These are phyloP conservation scores for Cantharis flavilabris DNA, from an alignment of 2,888 invertebrate species.

Conservation along the genomic window DNA sequence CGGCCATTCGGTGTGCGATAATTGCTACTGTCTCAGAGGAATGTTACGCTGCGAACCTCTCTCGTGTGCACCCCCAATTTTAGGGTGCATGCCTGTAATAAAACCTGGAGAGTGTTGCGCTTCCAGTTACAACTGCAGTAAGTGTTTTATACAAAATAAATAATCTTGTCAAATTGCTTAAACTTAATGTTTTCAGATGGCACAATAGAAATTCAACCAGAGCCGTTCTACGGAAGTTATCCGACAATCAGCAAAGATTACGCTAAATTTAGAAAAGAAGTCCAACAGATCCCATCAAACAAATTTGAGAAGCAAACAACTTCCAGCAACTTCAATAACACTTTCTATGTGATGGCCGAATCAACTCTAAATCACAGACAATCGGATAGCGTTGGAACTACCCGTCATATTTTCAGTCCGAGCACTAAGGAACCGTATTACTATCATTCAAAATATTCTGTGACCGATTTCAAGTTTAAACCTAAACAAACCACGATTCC, in stretches of 20 bases:
- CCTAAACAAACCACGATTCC: constrained; percentile 30
- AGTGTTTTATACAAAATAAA: constrained; percentile 46
- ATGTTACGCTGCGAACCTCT: constrained; percentile 74
- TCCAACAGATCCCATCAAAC: constrained; percentile 33
- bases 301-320: constrained; percentile 16
- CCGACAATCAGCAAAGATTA: constrained; percentile 61
- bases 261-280: constrained; percentile 59
- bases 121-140: constrained; percentile 80
- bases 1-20: constrained; percentile 69
- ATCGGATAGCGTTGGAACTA: constrained; percentile 44
- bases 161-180: neutral
- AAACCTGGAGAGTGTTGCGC: constrained; percentile 82
- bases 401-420: constrained; percentile 41
- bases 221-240: constrained; percentile 58
- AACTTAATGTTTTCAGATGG: constrained; percentile 52
- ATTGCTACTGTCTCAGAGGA: constrained; percentile 81
- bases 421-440: constrained; percentile 41
- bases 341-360: constrained; percentile 47
- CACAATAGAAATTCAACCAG: constrained; percentile 59
- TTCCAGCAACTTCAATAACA: constrained; percentile 18
- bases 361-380: constrained; percentile 39
- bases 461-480: neutral
- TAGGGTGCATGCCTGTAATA: constrained; percentile 77
- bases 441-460: constrained; percentile 27
- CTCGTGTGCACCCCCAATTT: constrained; percentile 74